Evolutionary conservation across 2,797 vertebrate genomes (phyloP), one percentile per base, ranked within the genome.

Genomic region (Malacoctenus gilli): DNA sequence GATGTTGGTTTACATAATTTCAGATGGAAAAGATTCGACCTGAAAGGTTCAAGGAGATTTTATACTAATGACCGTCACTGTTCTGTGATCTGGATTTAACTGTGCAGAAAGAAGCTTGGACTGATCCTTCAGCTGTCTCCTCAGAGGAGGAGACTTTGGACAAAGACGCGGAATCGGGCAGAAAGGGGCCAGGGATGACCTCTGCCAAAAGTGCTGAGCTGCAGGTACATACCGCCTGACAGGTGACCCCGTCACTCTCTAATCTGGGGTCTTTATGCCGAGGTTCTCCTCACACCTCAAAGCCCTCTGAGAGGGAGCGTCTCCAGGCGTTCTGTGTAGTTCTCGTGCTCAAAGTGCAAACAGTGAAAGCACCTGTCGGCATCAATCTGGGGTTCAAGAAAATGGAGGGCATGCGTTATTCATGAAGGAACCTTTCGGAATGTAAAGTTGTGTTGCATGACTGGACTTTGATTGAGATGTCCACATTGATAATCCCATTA

Each of bases 141-240:
- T 5, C 40, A 3, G 36, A 68, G 32, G 62, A 79, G 11, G 44
- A 68, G 22, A 49, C 42, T 57, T 77, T 54, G 4, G 43, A 28
- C 25, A 47, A 38, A 39, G 44, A 55, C 34, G 6, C 56, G 43
- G 66, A 67, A 39, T 58, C 57, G 20, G 58, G 37, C 59, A 19
- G 32, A 66, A 54, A 44, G 36, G 53, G 79, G 7, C 8, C 9
- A 13, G 61, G 5, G 13, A 8, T 16, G 43, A 65, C 49, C 50
- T 68, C 84, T 57, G 69, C 66, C 21, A 85, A 76, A 73, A 68
- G 19, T 46, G 51, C 59, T 30, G 76, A 86, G 49, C 82, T 79
- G 48, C 87, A 91, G 92, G 91, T 93, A 85, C 75, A 62, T 58
- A 38, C 48, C 66, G 47, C 49, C 49, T 64, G 62, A 77, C 68